Base-by-base conservation (phyloP, 2,113 vertebrate genomes). In the Excalfactoria chinensis region DNA sequence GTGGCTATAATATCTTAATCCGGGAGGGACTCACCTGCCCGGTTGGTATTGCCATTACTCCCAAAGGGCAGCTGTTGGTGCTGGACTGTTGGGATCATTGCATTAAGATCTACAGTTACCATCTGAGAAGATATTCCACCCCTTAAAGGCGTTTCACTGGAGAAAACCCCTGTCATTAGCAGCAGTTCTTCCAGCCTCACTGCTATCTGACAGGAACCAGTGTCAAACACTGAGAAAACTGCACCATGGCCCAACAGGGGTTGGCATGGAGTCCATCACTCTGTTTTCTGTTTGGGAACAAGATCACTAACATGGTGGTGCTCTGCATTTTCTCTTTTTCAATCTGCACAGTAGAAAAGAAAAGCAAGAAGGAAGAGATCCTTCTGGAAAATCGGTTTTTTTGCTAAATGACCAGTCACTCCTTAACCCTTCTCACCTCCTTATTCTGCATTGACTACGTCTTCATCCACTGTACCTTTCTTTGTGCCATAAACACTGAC, bases 51-150 rank as follows among this genome's bases (percentile, higher is more conserved):
- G 98, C 98, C 55, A 98, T 99, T 34, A 99, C 99, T 10, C 99
- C 99, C 55, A 99, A 99, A 96, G 99, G 99, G 89, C 99, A 99
- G 93, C 97, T 99, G 73, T 96, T 99, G 44, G 99, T 99, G 88
- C 96, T 99, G 92, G 99, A 99, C 96, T 99, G 99, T 86, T 99
- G 98, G 99, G 99, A 99, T 97, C 99, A 99, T 14, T 99, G 99
- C 96, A 98, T 99, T 90, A 99, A 99, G 97, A 98, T 99, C 91
- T 99, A 99, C 95, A 98, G 98, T 67, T 99, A 99, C 95, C 97
- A 98, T 73, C 97, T 99, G 93, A 98, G 98, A 97, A 98, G 99
- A 88, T 98, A 98, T 1, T 98, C 98, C 9, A 98, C 98, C 20
- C 98, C 98, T 25, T 98, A 97, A 76, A 43, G 44, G 76, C 56